Conservation (phyloP, 2,113 vertebrate genomes). For the Campylorhamphus procurvoides region DNA sequence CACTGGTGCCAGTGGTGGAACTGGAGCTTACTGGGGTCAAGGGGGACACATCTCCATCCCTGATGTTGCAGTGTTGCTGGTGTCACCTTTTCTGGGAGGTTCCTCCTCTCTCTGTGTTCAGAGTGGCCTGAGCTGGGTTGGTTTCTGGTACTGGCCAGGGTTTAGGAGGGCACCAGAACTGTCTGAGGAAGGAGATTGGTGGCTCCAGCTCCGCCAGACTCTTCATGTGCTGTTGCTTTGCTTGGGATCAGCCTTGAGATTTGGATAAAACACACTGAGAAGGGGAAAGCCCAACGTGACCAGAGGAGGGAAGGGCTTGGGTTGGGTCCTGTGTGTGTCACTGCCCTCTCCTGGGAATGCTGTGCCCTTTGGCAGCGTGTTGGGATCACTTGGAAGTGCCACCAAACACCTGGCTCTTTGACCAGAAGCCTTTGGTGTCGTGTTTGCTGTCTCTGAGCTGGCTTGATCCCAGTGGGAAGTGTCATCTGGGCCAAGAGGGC, state of each 20-base stretch:
- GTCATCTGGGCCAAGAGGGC: background rate
- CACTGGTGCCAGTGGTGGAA: accelerated
- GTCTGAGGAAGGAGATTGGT: background rate
- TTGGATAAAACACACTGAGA: background rate
- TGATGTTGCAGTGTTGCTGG: accelerated
- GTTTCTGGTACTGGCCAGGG: background rate
- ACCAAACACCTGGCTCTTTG: accelerated
- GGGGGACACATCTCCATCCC: accelerated
- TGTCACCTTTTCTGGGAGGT: background rate
- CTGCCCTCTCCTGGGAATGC: background rate
- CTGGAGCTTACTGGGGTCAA: background rate
- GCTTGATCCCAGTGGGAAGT: background rate
- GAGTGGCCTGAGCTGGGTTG: accelerated
- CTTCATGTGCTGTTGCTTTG: background rate
- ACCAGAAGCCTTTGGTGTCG: background rate
- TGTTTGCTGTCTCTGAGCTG: background rate
- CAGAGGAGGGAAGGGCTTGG: background rate
- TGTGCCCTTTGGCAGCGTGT: background rate
- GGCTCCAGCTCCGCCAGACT: background rate
- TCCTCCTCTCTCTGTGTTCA: accelerated
- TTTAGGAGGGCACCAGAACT: background rate
- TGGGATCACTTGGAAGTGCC: accelerated
- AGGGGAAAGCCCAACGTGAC: background rate
- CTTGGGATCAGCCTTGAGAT: background rate
- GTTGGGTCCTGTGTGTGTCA: background rate